Evolutionary conservation across 2,888 invertebrate species (phyloP).

Genomic region (Spodoptera littoralis): DNA sequence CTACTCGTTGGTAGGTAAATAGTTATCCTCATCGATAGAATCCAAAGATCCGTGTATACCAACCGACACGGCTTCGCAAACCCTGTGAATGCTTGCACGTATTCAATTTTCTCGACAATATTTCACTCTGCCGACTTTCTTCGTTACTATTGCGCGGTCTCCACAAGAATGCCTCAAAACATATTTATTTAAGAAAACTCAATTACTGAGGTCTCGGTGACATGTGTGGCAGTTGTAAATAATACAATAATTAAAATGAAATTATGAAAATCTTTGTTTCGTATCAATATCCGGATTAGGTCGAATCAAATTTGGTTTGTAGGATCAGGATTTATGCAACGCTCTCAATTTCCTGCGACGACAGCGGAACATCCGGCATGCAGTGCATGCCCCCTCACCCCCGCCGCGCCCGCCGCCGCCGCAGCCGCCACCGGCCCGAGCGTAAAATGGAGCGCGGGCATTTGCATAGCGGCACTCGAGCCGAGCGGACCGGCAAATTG

Average conservation of each 20-base stretch:
- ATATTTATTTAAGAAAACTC: constrained; percentile 69
- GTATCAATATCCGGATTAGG: constrained; percentile 88
- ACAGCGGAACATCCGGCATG: constrained; percentile 85
- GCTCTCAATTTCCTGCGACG: constrained; percentile 88
- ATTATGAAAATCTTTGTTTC: constrained; percentile 81
- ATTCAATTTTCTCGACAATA: constrained; percentile 83
- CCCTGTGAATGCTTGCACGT: constrained; percentile 81
- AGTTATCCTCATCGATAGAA: constrained; percentile 37
- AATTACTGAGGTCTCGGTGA: constrained; percentile 59
- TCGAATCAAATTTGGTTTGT: constrained; percentile 87
- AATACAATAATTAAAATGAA: constrained; percentile 27
- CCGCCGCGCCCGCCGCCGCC: constrained; percentile 54
- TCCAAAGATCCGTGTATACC: constrained; percentile 38
- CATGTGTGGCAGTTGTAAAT: constrained; percentile 48
- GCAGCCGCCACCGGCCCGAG: constrained; percentile 70
- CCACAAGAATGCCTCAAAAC: constrained; percentile 69
- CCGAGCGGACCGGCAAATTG: constrained; percentile 87
- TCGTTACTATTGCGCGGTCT: constrained; percentile 68
- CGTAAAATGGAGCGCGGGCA: constrained; percentile 84
- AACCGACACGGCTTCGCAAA: constrained; percentile 58
- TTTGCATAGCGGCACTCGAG: constrained; percentile 85
- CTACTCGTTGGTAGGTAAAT: constrained; percentile 21
- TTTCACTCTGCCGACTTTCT: constrained; percentile 77
- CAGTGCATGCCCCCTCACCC: constrained; percentile 58
- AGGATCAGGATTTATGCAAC: constrained; percentile 87